Percentiles rank a stretch among this genome's conserved stretches.
Conservation (phyloP, 2,113 vertebrate genomes). For the Brachypteracias leptosomus region DNA sequence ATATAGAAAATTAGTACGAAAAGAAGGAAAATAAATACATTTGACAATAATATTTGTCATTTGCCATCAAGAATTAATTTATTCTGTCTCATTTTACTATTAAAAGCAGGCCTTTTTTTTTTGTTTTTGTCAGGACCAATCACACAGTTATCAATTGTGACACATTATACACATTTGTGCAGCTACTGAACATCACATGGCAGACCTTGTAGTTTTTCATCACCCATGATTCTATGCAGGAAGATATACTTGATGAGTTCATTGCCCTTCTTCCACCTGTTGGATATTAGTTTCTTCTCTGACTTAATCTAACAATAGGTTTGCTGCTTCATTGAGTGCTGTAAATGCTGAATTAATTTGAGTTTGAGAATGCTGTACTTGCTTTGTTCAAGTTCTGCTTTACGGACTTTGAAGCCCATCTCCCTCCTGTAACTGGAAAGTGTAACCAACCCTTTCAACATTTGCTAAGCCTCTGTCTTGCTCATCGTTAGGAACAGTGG, state of each 20-base stretch:
- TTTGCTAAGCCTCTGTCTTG: background rate
- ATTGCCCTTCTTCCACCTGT: background rate
- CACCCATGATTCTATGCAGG: background rate
- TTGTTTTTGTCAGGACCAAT: background rate
- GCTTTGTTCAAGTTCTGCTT: constrained; percentile 28
- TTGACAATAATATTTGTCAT: background rate
- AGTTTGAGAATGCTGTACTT: constrained; percentile 1
- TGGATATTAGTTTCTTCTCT: background rate
- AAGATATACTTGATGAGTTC: background rate
- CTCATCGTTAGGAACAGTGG: background rate
- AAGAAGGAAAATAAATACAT: background rate
- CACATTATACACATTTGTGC: background rate
- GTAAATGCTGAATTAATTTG: constrained; percentile 15
- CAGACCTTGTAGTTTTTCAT: background rate
- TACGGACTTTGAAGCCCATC: background rate
- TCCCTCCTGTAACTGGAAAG: background rate
- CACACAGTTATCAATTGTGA: background rate
- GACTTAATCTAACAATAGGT: background rate
- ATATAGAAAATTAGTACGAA: background rate
- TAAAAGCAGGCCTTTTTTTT: background rate
- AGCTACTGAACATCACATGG: background rate
- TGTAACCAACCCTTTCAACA: constrained; percentile 12
- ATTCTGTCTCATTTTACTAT: background rate
- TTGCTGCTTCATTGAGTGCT: background rate
- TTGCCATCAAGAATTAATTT: background rate